Evolutionary conservation across 2,888 invertebrate genomes (phyloP), one percentile per base, ranked within the genome.

Genomic region (Xestoiulus laeticollis): DNA sequence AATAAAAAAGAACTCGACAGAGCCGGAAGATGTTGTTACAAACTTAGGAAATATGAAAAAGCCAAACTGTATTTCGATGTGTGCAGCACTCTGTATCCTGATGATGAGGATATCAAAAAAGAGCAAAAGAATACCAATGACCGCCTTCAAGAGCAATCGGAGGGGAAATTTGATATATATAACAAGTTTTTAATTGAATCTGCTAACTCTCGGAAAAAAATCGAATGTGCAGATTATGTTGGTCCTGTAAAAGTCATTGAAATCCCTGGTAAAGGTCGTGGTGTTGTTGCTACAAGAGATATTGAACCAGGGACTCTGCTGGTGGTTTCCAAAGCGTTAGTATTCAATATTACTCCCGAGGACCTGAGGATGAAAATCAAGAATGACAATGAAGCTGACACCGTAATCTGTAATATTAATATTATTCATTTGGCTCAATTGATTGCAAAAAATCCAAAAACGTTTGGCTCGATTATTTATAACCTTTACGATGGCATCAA

Each of bases 141-240:
- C 16, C 86, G 86, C 16, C 19, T 53, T 43, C 14, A 1, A n/a
- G 86, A 86, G n/a, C 53, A 26, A 26, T 14, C 4, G 19, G 16
- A 14, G 12, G 83, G 83, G 16, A 43, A 53, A 19, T 30, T 30
- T 30, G 30, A 53, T 32, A 33, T 86, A 1, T 19, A 86, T 26
- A 53, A 22, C 10, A 30, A 26, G 30, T 22, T 30, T 26, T n/a
- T 86, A n/a, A n/a, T 2, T 3, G 12, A n/a, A 14, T 19, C 3
- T 30, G 0, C 10, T 3, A n/a, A 30, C 22, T 8, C 86, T 5
- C 12, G 16, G 16, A 8, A 30, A 19, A 30, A 53, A 53, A 1
- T 86, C 3, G 86, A 86, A 30, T 86, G 86, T 26, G 86, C 86
- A 3, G 86, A 86, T 30, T 86, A 86, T 26, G 33, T 26, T 26